Conservation (phyloP, 2,888 invertebrate species). For the Hydrotaea cyrtoneurina region DNA sequence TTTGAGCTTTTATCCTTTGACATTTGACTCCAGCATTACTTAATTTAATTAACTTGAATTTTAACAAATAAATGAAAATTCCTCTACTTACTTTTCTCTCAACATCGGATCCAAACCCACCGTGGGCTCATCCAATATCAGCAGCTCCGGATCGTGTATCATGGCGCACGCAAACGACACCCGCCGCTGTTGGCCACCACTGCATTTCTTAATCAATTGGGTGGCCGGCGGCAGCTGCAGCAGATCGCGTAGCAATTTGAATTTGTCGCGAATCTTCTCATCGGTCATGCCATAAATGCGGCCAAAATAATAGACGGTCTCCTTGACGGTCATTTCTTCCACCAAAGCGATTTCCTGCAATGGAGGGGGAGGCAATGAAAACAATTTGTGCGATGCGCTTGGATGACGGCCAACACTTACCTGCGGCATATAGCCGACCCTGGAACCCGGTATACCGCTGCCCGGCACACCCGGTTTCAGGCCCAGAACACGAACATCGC, state of each 20-base stretch:
- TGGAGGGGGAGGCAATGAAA: constrained; percentile 4
- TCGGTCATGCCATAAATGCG: constrained; percentile 89
- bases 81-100: constrained; percentile 85
- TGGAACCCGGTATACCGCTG: constrained; percentile 86
- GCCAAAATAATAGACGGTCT: constrained; percentile 93
- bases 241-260: constrained; percentile 85
- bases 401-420: constrained; percentile 58
- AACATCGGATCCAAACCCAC: constrained; percentile 96
- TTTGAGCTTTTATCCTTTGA: too few relatives aligned
- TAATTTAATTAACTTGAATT: too few relatives aligned
- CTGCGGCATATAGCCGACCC: constrained; percentile 95
- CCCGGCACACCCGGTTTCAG: constrained; percentile 85
- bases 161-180: constrained; percentile 94
- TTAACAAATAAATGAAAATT: too few relatives aligned
- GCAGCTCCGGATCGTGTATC: constrained; percentile 92
- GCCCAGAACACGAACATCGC: constrained; percentile 89
- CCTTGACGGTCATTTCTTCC: constrained; percentile 90
- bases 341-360: constrained; percentile 91
- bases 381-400: neutral
- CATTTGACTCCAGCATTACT: too few relatives aligned
- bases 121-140: constrained; percentile 96
- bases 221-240: constrained; percentile 88
- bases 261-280: constrained; percentile 84
- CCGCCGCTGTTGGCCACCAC: constrained; percentile 94
- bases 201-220: constrained; percentile 86